Percentiles rank a stretch among this genome's conserved stretches.
Evolutionary conservation across 2,888 invertebrate genomes (phyloP).

Genomic region (Brenthis daphne): DNA sequence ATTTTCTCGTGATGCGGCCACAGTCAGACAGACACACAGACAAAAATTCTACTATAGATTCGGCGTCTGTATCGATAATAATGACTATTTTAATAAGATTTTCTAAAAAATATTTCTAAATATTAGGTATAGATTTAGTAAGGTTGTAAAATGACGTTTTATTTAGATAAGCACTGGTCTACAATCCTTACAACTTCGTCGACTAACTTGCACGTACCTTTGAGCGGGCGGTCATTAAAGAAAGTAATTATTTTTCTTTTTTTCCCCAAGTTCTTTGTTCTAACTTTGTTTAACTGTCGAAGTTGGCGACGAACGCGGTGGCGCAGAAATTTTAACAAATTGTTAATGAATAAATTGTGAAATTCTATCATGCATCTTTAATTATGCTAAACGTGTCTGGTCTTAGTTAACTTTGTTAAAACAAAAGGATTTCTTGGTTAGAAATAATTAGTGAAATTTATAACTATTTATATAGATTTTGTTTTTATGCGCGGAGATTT

Average conservation of each 20-base stretch:
- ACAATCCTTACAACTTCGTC: slow-evolving; percentile 11
- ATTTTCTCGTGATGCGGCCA: no score
- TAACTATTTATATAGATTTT: no score
- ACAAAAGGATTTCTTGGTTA: not conserved
- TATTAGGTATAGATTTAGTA: no score
- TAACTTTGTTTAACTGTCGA: slow-evolving; percentile 73
- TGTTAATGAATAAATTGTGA: slow-evolving; percentile 35
- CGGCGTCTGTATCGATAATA: no score
- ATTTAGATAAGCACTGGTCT: not conserved
- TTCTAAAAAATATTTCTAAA: no score
- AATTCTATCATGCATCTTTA: slow-evolving; percentile 28
- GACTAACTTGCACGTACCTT: slow-evolving; percentile 35
- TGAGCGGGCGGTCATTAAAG: slow-evolving; percentile 61
- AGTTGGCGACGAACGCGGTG: slow-evolving; percentile 49
- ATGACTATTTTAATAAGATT: no score
- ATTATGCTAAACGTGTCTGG: slow-evolving; percentile 22
- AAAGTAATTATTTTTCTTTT: slow-evolving; percentile 70
- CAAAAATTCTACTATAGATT: no score
- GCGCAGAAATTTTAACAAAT: slow-evolving; percentile 36
- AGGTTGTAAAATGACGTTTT: no score
- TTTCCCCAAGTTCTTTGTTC: slow-evolving; percentile 57
- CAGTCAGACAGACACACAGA: no score
- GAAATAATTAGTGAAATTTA: not conserved
- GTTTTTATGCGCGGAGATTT: not conserved
- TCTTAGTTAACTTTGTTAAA: slow-evolving; percentile 1